A percentile compares a stretch with the other conserved stretches of the same genome.
Evolutionary conservation across 2,888 invertebrate species (phyloP).

Genomic region (Lithosia quadra): DNA sequence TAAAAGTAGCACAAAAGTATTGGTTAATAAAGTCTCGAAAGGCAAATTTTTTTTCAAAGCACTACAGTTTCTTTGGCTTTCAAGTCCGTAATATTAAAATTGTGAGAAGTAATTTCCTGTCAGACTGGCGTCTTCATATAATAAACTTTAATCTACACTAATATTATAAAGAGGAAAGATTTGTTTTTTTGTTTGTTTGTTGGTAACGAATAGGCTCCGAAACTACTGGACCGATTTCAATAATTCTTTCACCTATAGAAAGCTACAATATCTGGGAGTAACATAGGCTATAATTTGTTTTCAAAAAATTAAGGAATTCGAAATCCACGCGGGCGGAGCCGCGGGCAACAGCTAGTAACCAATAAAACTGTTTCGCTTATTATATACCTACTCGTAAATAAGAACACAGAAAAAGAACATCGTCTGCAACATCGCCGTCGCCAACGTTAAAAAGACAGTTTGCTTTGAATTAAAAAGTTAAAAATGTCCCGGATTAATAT

Average conservation of each 20-base stretch:
- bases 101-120: background rate
- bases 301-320: too few relatives aligned
- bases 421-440: constrained; percentile 22
- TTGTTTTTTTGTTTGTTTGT: too few relatives aligned
- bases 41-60: background rate
- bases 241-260: too few relatives aligned
- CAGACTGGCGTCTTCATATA: constrained; percentile 2
- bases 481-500: constrained; percentile 63
- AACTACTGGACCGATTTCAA: too few relatives aligned
- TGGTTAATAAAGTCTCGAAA: background rate
- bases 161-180: too few relatives aligned
- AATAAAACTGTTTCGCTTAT: constrained; percentile 21
- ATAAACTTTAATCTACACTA: constrained; percentile 40
- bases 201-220: too few relatives aligned
- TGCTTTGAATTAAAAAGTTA: constrained; percentile 57
- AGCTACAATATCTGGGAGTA: too few relatives aligned
- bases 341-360: too few relatives aligned
- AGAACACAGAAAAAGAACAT: constrained; percentile 19
- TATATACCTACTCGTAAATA: constrained; percentile 17
- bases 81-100: background rate
- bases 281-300: too few relatives aligned
- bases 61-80: background rate
- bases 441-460: constrained; percentile 29
- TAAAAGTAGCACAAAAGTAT: background rate
- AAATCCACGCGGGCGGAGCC: too few relatives aligned